Base-by-base conservation (phyloP, 1,140 invertebrate genomes). In the Uloborus diversus region DNA sequence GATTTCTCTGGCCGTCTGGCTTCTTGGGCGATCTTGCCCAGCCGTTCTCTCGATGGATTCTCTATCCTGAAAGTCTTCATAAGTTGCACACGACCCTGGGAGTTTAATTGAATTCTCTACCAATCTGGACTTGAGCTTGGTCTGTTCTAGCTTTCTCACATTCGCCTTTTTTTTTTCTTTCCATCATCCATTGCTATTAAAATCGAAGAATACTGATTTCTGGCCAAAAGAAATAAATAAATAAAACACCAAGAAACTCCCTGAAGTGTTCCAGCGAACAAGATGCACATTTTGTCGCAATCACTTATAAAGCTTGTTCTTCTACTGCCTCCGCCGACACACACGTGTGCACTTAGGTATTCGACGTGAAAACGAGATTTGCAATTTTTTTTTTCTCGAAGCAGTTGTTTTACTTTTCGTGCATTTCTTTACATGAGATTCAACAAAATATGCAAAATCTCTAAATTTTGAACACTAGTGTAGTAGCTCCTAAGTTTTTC, bases 81-180 rank as follows among this genome's bases (percentile, higher is more conserved):
- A 61, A 61, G 23, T 61, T 61, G 25, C 3, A 35, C 61, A 64
- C 20, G 32, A 64, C 9, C 17, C 61, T 64, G 61, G 32, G 28
- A 28, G 7, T 64, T 64, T 49, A 30, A 68, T 68, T 68, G 9
- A 49, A 49, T n/a, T 68, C 27, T 68, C 11, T 68, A 49, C 0
- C 13, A 68, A 68, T 30, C 64, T 68, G 64, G 13, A 68, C 42
- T 68, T 68, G 37, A 14, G 37, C 47, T 14, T 68, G 64, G 4
- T 27, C 64, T 27, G 37, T 23, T 49, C 14, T 37, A 37, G 14
- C 30, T 65, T 17, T 5, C 62, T 13, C 33, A 4, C 20, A 35
- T 35, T 65, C 32, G 30, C 35, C 62, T 17, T n/a, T 27, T 61
- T 27, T 27, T 61, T 61, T 27, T 27, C 25, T 61, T 23, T 61